phyloP scores from a whole-genome alignment of 2,113 vertebrate genomes.

The Nothobranchius kuhntae region DNA sequence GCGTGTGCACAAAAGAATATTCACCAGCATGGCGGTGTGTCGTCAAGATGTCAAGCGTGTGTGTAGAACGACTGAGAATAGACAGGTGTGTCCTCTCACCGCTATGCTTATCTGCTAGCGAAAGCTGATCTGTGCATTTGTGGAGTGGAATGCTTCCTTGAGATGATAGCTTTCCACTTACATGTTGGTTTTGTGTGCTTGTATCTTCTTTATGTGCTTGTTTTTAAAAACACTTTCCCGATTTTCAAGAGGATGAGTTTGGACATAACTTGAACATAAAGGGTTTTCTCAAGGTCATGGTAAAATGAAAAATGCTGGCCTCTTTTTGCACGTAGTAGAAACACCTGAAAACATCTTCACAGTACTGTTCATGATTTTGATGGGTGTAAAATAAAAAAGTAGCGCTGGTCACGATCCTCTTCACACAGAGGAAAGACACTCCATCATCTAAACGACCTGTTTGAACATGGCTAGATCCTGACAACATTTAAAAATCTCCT shows the following conservation, averaged over 20 bases:
- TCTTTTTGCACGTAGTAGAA: neutral
- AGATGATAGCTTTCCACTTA: neutral
- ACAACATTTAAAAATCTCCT: too few species aligned
- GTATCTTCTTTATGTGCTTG: neutral
- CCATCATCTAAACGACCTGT: too few species aligned
- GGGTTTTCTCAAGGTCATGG: constrained; percentile 1
- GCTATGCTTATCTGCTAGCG: neutral
- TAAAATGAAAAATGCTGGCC: neutral
- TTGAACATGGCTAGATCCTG: too few species aligned
- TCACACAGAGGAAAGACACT: too few species aligned
- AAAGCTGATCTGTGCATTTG: neutral
- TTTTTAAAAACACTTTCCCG: neutral
- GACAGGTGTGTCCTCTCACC: neutral
- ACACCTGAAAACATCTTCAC: neutral
- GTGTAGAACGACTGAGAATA: neutral
- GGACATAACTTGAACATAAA: neutral
- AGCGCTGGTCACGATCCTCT: too few species aligned
- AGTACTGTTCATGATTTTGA: neutral
- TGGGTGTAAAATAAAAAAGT: too few species aligned
- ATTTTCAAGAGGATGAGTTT: neutral
- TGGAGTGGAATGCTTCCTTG: neutral
- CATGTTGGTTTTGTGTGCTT: neutral
- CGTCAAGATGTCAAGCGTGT: constrained; percentile 2
- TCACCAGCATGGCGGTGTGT: neutral
- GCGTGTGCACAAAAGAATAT: neutral